Evolutionary conservation across 2,797 vertebrate genomes (phyloP).

Genomic region (Synaphobranchus kaupii): DNA sequence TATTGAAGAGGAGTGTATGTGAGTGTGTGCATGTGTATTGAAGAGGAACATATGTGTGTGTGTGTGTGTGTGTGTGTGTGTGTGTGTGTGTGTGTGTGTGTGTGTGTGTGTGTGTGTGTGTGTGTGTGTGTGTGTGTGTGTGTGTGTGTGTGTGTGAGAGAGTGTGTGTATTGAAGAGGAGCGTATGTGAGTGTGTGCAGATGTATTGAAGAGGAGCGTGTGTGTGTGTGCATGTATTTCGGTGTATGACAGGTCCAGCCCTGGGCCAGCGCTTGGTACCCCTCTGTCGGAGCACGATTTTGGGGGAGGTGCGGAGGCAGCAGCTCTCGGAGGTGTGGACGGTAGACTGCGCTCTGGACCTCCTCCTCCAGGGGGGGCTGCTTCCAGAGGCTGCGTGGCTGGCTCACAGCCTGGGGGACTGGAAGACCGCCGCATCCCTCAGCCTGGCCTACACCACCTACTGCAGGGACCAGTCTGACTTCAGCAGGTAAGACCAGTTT

Average conservation of each 20-base stretch:
- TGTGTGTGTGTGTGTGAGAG: no score
- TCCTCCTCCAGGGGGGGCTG: constrained; percentile 86
- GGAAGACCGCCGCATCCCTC: constrained; percentile 88
- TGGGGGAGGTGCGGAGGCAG: constrained; percentile 77
- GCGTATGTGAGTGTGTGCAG: no score
- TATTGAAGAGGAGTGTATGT: no score
- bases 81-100: no score
- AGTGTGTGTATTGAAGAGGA: no score
- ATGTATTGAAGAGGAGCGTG: not conserved
- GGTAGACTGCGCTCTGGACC: constrained; percentile 86
- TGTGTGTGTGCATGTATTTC: not conserved
- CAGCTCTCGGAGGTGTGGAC: constrained; percentile 90
- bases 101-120: no score
- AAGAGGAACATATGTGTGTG: no score
- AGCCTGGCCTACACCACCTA: constrained; percentile 80
- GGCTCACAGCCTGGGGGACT: constrained; percentile 84
- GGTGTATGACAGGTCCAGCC: constrained; percentile 37
- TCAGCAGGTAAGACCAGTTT: constrained; percentile 65
- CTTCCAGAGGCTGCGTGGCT: constrained; percentile 91
- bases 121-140: no score
- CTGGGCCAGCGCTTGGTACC: constrained; percentile 73
- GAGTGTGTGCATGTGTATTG: not conserved
- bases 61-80: no score
- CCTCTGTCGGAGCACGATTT: constrained; percentile 74
- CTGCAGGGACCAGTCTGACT: constrained; percentile 59